These are phyloP conservation scores for Drosophila sordidapex DNA, from an alignment of 2,888 invertebrate species.

Conservation along the genomic window DNA sequence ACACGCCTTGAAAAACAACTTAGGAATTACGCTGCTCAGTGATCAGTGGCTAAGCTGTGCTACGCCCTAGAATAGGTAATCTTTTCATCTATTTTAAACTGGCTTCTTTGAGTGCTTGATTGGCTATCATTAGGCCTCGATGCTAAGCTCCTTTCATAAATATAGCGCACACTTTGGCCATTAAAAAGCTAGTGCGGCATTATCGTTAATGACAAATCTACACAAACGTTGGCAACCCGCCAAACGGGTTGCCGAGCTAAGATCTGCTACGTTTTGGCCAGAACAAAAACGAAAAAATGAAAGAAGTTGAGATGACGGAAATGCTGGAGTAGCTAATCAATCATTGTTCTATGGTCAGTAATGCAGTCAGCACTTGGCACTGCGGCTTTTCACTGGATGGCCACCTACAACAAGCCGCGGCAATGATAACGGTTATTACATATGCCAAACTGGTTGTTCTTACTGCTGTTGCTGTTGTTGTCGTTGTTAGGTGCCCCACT, in stretches of 20 bases:
- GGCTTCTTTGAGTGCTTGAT: conserved; percentile 17
- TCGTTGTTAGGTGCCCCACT: conserved; percentile 44
- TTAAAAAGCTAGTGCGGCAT: conserved; percentile 55
- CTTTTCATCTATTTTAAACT: conserved; percentile 24
- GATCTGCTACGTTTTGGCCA: conserved; percentile 33
- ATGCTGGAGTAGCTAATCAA: conserved; percentile 51
- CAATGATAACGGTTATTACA: conserved; percentile 72
- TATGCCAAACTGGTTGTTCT: conserved; percentile 69
- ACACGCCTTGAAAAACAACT: conserved; percentile 13
- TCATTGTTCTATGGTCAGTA: conserved; percentile 40
- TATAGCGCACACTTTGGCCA: conserved; percentile 57
- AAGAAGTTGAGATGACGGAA: conserved; percentile 54
- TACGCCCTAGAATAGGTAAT: conserved; percentile 26
- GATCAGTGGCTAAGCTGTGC: conserved; percentile 4
- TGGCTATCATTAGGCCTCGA: conserved; percentile 21
- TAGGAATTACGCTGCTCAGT: conserved; percentile 5
- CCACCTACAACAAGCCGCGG: conserved; percentile 55
- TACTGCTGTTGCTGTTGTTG: conserved; percentile 11
- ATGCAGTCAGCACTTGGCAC: conserved; percentile 46
- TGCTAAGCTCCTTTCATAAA: conserved; percentile 61
- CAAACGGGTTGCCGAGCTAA: conserved; percentile 60
- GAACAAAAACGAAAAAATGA: conserved; percentile 19
- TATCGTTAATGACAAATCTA: conserved; percentile 70
- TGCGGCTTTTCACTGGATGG: conserved; percentile 55
- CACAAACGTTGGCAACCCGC: conserved; percentile 57